phyloP scores from a whole-genome alignment of 2,113 vertebrate genomes.

The Petrocephalus zakoni region DNA sequence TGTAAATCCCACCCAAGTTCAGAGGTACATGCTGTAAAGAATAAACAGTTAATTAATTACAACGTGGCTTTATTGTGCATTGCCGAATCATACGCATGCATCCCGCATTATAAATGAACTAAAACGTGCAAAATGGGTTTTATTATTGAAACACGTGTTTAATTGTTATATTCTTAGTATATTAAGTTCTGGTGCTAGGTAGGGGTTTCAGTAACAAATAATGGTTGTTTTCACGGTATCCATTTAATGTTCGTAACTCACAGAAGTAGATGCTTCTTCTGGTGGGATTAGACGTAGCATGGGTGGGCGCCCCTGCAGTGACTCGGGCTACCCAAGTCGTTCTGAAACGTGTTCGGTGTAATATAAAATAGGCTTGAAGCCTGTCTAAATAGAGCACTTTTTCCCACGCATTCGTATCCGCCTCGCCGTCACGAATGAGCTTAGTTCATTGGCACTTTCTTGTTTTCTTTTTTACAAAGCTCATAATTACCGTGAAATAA shows the following conservation, averaged over 20 bases:
- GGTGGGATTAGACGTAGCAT: not conserved
- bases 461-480: not conserved
- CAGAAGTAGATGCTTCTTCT: not conserved
- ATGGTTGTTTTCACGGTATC: not conserved
- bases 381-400: not conserved
- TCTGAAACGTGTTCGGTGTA: not conserved
- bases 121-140: not conserved
- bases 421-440: not conserved
- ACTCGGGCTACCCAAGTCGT: not conserved
- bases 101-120: not conserved
- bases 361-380: slow-evolving; percentile 3
- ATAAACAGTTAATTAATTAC: too few species aligned
- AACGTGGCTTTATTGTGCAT: not conserved
- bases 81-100: not conserved
- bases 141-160: not conserved
- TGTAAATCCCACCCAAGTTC: not conserved
- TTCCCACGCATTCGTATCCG: not conserved
- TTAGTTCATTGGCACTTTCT: slow-evolving; percentile 8
- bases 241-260: not conserved
- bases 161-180: not conserved
- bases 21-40: not conserved
- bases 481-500: slow-evolving; percentile 4
- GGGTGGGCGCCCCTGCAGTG: not conserved
- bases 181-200: not conserved
- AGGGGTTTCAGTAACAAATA: not conserved